These are phyloP conservation scores for Trichonephila clavata DNA, from an alignment of 1,140 invertebrate species.

Conservation along the genomic window DNA sequence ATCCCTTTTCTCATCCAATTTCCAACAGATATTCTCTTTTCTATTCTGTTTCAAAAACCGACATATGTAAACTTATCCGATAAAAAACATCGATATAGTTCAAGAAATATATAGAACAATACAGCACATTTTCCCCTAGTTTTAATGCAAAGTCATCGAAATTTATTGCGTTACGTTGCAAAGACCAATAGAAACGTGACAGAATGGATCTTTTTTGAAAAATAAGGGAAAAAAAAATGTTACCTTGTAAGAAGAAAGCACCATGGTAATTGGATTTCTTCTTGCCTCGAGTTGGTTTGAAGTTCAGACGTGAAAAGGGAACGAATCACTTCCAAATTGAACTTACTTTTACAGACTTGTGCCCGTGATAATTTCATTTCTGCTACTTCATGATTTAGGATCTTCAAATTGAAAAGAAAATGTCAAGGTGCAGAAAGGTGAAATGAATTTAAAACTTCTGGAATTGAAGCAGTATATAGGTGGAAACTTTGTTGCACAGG, in stretches of 20 bases:
- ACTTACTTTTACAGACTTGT: background rate
- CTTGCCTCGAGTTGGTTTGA: background rate
- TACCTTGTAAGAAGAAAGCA: background rate
- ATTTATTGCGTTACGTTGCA: constrained; percentile 10
- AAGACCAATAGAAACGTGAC: constrained; percentile 36
- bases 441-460: background rate
- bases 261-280: constrained; percentile 59
- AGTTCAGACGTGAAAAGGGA: constrained; percentile 30
- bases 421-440: background rate
- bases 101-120: background rate
- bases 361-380: constrained; percentile 32
- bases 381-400: background rate
- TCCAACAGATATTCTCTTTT: background rate
- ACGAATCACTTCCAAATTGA: constrained; percentile 38
- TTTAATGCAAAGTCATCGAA: constrained; percentile 62
- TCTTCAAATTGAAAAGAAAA: constrained; percentile 27
- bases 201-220: constrained; percentile 9
- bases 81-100: constrained; percentile 13
- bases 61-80: background rate
- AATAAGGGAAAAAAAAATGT: background rate
- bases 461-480: too few species aligned
- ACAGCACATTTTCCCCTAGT: constrained; percentile 27
- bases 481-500: too few species aligned
- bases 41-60: background rate
- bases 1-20: background rate